Conservation (phyloP, 1,140 invertebrate genomes). For the Penaeus vannamei region DNA sequence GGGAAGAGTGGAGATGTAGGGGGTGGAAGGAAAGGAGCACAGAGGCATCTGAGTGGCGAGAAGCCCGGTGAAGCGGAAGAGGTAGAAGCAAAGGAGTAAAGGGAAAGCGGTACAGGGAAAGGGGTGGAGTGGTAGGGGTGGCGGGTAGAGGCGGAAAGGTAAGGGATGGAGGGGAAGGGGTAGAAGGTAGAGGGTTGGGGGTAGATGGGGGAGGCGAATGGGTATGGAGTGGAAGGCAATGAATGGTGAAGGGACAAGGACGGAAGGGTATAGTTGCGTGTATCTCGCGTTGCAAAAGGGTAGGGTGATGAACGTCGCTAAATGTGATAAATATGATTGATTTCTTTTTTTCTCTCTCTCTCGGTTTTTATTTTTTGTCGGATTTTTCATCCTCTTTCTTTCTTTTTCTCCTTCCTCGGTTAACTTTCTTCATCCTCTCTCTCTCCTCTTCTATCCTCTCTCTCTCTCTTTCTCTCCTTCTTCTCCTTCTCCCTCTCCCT, state of each 20-base stretch:
- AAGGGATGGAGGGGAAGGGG: background rate
- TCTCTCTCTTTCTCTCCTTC: slow-evolving; percentile 10
- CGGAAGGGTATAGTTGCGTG: too few relatives aligned
- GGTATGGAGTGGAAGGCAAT: too few relatives aligned
- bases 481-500: background rate
- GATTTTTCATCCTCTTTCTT: background rate
- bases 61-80: too few relatives aligned
- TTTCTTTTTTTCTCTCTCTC: background rate
- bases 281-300: too few relatives aligned
- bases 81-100: too few relatives aligned
- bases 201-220: background rate
- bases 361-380: background rate
- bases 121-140: background rate
- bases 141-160: background rate
- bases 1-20: background rate
- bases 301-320: too few relatives aligned
- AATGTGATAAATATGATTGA: too few relatives aligned
- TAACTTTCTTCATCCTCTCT: background rate
- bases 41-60: too few relatives aligned
- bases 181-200: too few relatives aligned
- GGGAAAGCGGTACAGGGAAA: too few relatives aligned
- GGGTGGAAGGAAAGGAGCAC: too few relatives aligned
- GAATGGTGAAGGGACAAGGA: too few relatives aligned
- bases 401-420: background rate
- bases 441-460: slow-evolving; percentile 1